Evolutionary conservation across 2,888 invertebrate species (phyloP), one percentile per base, ranked within the genome.

Genomic region (Sarcophaga subvicina): DNA sequence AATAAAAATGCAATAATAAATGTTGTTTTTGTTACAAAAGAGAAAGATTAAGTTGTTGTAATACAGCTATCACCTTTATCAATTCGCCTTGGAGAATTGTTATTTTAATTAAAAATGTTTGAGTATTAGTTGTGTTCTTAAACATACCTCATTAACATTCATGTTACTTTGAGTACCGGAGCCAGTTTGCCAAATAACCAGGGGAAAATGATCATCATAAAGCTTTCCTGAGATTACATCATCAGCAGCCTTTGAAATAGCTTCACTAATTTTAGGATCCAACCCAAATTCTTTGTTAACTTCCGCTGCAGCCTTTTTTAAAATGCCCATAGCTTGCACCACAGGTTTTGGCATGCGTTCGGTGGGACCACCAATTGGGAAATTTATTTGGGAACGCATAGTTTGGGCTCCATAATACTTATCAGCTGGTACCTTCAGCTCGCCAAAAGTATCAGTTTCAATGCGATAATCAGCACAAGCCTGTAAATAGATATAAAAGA

Each of bases 121-220:
- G 8, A 8, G 37, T 37, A 37, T 37, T 37, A 37, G 8, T 37
- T 37, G 27, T 37, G 6, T 37, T 37, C 37, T 37, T 27, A 27
- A 27, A 67, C 71, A 71, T 62, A 96, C 97, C 95, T 99, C 99
- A 93, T 99, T 99, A 3, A 98, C 97, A 94, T 99, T 99, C 99
- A 99, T 99, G 94, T 99, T 99, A 83, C 97, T 96, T 94, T 99
- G 99, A 0, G 99, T 99, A 45, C 99, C 99, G 49, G 99, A 99
- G 6, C 99, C 99, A 0, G 99, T 99, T 95, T 99, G 99, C 99
- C 99, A 99, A 92, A 99, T 98, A 88, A 99, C 98, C 73, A 99
- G 94, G 0, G 99, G 99, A 92, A 99, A 99, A 94, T 99, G 99
- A 63, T 98, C 98, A 88, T 98, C 96, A 93, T 98, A 98, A 75